Conservation (phyloP, 2,797 vertebrate species). For the Chelidonichthys spinosus region DNA sequence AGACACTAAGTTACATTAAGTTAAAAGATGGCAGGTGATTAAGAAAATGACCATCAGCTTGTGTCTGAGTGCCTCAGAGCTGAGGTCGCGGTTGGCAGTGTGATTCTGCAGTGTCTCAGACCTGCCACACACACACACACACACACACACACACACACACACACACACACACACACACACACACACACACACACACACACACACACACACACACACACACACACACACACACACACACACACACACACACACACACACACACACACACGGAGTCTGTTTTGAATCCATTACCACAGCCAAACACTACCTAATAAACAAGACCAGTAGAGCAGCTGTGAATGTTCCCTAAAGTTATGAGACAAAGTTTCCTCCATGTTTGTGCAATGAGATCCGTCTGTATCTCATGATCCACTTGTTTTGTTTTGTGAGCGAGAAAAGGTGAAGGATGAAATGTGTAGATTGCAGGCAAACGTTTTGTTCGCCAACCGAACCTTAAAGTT, state of each 20-base stretch:
- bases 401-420: neutral
- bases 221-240: neutral
- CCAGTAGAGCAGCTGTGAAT: constrained; percentile 3
- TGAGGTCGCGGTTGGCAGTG: constrained; percentile 18
- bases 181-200: constrained; percentile 17
- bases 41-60: no score
- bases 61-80: constrained; percentile 44
- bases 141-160: neutral
- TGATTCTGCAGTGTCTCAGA: constrained; percentile 54
- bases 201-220: constrained; percentile 25
- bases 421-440: constrained; percentile 1
- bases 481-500: constrained; percentile 23
- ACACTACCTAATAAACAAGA: constrained; percentile 12
- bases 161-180: neutral
- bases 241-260: constrained; percentile 3
- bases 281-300: constrained; percentile 37
- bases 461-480: constrained; percentile 23
- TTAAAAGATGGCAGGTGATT: no score
- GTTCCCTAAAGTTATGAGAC: constrained; percentile 14
- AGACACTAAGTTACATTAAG: no score
- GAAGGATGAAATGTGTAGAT: constrained; percentile 24
- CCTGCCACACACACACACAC: no score
- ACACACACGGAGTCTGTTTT: constrained; percentile 19
- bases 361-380: constrained; percentile 2
- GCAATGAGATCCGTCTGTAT: neutral